Percentiles rank a stretch among this genome's conserved stretches.
phyloP scores from a whole-genome alignment of 2,113 vertebrate species.

The Heterotis niloticus region DNA sequence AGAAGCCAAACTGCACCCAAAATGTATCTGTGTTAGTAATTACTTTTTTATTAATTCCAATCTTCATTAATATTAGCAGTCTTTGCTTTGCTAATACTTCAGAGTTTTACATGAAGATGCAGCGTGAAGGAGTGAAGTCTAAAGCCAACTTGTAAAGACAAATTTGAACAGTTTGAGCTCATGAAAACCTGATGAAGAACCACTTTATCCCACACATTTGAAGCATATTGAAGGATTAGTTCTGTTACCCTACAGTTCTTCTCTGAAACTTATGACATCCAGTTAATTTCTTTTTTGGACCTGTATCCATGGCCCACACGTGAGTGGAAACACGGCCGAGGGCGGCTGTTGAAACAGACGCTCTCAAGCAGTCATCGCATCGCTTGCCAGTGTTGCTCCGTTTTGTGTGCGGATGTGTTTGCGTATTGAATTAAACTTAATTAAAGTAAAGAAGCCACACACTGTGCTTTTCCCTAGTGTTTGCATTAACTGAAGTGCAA shows the following conservation, averaged over 20 bases:
- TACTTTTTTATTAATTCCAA: not conserved
- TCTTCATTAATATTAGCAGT: not conserved
- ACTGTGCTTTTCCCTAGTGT: slow-evolving; percentile 23
- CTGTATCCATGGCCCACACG: not conserved
- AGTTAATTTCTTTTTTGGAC: not conserved
- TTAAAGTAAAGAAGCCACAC: not conserved
- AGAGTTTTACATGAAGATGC: not conserved
- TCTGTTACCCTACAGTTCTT: no score
- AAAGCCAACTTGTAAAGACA: not conserved
- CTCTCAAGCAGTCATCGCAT: not conserved
- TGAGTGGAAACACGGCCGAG: no score
- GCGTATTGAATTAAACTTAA: not conserved
- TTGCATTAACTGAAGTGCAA: slow-evolving; percentile 34
- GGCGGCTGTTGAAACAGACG: not conserved
- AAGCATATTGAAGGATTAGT: no score
- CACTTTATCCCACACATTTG: no score
- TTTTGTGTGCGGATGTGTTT: slow-evolving; percentile 8
- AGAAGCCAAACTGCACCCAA: not conserved
- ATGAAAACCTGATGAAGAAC: not conserved
- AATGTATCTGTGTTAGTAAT: not conserved
- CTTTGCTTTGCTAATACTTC: no score
- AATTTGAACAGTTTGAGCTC: not conserved
- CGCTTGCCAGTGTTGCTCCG: not conserved
- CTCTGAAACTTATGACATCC: not conserved
- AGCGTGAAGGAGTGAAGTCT: no score